Evolutionary conservation across 2,797 vertebrate genomes (phyloP).

Genomic region (Coranthus polyacanthus): DNA sequence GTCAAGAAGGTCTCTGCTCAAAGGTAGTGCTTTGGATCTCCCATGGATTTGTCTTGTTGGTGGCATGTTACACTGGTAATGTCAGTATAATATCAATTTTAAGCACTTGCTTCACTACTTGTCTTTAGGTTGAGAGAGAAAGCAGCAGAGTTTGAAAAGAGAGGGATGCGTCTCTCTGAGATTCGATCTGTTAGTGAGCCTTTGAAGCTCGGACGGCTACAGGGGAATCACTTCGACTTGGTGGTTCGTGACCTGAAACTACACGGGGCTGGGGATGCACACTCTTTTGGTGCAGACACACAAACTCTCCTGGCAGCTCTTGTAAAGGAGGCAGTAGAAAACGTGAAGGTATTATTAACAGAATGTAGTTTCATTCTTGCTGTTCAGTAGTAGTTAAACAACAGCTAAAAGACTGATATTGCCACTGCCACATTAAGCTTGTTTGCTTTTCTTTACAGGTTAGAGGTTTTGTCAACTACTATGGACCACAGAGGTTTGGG

Average conservation of each 20-base stretch:
- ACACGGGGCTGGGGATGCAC: constrained; percentile 46
- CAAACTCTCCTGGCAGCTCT: constrained; percentile 78
- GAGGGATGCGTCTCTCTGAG: constrained; percentile 87
- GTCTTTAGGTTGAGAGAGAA: constrained; percentile 87
- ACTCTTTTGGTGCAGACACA: constrained; percentile 53
- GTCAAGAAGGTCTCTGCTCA: constrained; percentile 93
- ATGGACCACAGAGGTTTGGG: constrained; percentile 95
- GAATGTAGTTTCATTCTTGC: neutral
- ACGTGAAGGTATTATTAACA: constrained; percentile 87
- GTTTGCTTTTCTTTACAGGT: constrained; percentile 72
- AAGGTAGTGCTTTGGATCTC: constrained; percentile 78
- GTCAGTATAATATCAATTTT: too few species aligned
- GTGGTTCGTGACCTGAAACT: constrained; percentile 88
- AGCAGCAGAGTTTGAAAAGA: constrained; percentile 85
- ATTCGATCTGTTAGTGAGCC: constrained; percentile 84
- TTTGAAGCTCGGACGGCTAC: constrained; percentile 90
- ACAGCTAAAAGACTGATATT: neutral
- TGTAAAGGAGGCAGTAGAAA: constrained; percentile 89
- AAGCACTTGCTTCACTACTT: neutral
- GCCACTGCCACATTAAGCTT: neutral
- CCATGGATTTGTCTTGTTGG: neutral
- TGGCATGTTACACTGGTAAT: neutral
- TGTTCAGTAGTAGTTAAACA: neutral
- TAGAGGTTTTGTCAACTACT: constrained; percentile 96
- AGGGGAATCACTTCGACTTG: constrained; percentile 94